A percentile compares a stretch with the other conserved stretches of the same genome.
These are phyloP conservation scores for Erebia ligea DNA, from an alignment of 2,888 invertebrate genomes.

Conservation along the genomic window DNA sequence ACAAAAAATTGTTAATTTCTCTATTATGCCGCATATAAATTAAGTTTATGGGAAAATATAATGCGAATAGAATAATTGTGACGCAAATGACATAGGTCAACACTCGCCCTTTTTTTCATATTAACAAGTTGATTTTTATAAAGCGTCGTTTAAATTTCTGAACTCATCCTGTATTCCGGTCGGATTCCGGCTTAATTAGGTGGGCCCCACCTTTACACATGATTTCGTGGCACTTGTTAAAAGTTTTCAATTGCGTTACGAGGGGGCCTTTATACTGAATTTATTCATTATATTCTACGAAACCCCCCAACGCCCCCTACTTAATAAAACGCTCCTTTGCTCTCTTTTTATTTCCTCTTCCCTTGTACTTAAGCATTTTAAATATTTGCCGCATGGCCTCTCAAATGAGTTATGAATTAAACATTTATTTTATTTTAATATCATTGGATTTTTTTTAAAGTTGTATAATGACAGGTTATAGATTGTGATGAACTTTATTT, in stretches of 20 bases:
- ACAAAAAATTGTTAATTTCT: neutral
- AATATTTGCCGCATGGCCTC: conserved; percentile 78
- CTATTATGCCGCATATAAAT: neutral
- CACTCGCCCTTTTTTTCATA: conserved; percentile 62
- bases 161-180: conserved; percentile 76
- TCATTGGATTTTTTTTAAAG: conserved; percentile 3
- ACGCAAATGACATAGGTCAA: conserved; percentile 45
- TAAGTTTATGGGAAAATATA: neutral
- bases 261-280: conserved; percentile 75
- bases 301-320: conserved; percentile 62
- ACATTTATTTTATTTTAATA: conserved; percentile 58
- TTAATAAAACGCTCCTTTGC: conserved; percentile 78
- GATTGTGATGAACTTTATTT: neutral
- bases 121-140: conserved; percentile 73
- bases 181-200: conserved; percentile 73
- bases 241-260: conserved; percentile 83
- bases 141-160: conserved; percentile 69
- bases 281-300: conserved; percentile 78
- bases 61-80: conserved; percentile 4
- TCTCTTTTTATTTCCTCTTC: conserved; percentile 63
- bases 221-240: conserved; percentile 82
- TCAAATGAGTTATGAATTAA: conserved; percentile 76
- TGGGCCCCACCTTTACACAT: conserved; percentile 79
- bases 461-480: neutral
- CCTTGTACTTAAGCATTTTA: conserved; percentile 74